Base-by-base conservation (phyloP, 2,797 vertebrate species). In the Lepus townsendii region DNA sequence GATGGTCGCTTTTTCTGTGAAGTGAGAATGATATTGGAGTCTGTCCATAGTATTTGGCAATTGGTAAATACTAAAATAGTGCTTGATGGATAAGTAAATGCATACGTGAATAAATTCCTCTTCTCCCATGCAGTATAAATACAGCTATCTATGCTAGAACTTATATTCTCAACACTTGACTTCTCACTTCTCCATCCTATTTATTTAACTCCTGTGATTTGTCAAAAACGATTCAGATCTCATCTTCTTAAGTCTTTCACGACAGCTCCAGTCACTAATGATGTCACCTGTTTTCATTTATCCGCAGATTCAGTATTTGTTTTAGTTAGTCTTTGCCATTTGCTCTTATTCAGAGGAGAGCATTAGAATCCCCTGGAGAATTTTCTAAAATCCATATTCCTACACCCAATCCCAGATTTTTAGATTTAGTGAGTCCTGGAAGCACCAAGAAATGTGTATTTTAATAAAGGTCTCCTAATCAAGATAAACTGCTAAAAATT, bases 21-120 rank as follows among this genome's bases (percentile, higher is more conserved):
- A 77, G 12, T 63, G 10, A 91, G 19, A 66, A n/a, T 54, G 60
- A 32, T 20, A 35, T 57, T 71, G 30, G 7, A 3, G 9, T 11
- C n/a, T 50, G 50, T 24, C 35, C 72, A 57, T 1, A 47, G 66
- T 54, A 10, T 86, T 52, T 76, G 57, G 20, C 20, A 92, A 20
- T 60, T 47, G 35, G 30, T 24, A 88, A 91, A 83, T 66, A 38
- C n/a, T 76, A 65, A 72, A 80, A 20, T 52, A 91, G 19, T 75
- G 47, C 35, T 65, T 93, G 66, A n/a, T 85, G 60, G 68, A 60
- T 63, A 57, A 82, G 72, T 80, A 82, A 62, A 82, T 92, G 7
- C 17, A 42, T 68, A 62, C 54, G 32, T 82, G 52, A 90, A 9
- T 76, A 30, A 42, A 77, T 62, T 17, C 73, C 5, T 93, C 0